Conservation (phyloP, 2,888 invertebrate genomes). For the Heliothis peltigera region DNA sequence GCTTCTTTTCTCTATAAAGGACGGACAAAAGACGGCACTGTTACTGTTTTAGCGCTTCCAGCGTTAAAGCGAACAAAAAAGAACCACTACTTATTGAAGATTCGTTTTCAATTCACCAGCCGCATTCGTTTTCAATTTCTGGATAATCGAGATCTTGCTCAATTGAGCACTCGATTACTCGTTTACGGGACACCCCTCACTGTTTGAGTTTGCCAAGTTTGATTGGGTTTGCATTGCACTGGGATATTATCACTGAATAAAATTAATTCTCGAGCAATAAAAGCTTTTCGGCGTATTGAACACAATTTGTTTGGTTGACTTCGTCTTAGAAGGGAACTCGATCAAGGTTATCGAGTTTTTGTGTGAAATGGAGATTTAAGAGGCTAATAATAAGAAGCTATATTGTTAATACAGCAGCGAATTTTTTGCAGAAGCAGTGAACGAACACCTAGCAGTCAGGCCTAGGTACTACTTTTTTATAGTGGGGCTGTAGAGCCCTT, state of each 20-base stretch:
- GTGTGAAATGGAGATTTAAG: conserved; percentile 20
- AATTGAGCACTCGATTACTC: conserved; percentile 89
- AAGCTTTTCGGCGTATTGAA: conserved; percentile 38
- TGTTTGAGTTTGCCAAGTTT: conserved; percentile 87
- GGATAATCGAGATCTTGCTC: conserved; percentile 88
- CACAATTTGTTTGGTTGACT: conserved; percentile 19
- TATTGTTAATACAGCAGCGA: not conserved
- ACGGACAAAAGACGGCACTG: conserved; percentile 61
- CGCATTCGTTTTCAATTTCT: conserved; percentile 86
- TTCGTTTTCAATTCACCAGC: conserved; percentile 81
- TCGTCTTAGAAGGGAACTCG: not conserved
- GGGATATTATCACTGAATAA: conserved; percentile 78
- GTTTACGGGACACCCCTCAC: conserved; percentile 83
- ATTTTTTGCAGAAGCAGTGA: conserved; percentile 42
- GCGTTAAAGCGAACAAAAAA: conserved; percentile 61
- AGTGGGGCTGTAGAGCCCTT: conserved; percentile 61
- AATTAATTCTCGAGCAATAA: conserved; percentile 73
- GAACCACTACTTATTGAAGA: conserved; percentile 71
- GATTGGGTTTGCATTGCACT: conserved; percentile 86
- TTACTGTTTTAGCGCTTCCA: conserved; percentile 61
- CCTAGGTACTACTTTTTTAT: conserved; percentile 26
- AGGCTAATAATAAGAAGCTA: conserved; percentile 2
- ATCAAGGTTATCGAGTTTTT: conserved; percentile 2
- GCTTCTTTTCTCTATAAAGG: conserved; percentile 57
- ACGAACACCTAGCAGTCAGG: conserved; percentile 11